Evolutionary conservation across 2,797 vertebrate species (phyloP), one percentile per base, ranked within the genome.

Genomic region (Sebastes reedi): DNA sequence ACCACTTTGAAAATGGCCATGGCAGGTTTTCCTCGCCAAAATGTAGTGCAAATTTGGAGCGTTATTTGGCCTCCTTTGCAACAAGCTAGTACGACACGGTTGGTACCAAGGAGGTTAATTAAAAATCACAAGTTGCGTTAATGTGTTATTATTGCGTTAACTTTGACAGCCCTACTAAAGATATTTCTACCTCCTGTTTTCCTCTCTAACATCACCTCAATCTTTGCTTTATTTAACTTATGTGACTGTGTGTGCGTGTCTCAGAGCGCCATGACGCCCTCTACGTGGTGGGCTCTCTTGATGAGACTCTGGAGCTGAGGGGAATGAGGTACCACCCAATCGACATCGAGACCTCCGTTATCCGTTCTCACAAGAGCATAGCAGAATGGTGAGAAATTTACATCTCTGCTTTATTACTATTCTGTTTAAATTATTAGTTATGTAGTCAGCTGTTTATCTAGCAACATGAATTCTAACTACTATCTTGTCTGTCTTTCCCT

Each of bases 241-340:
- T 74, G 34, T 75, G 64, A 87, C n/a, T 77, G 25, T 74, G 13
- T 75, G 66, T 77, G 10, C 60, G 20, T 77, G n/a, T 87, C 56
- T 65, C 87, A 97, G 97, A 97, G 90, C 95, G 97, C 10, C 97
- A 97, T 1, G 97, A 98, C 0, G 97, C 97, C 0, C 94, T 97
- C 9, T 97, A 97, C 4, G 96, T 97, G 67, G 97, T 97, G 9
- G 97, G 97, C 7, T 96, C 97, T 66, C 94, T 97, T 69, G 97
- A 98, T 56, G 97, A 98, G 85, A 97, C 97, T 0, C 94, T 98
- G 74, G 97, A 98, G 91, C 94, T 98, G 77, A 92, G 97, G 50
- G 97, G 97, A 64, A 97, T 98, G 97, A 94, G 97, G 34, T 97
- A 98, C 88, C 97, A 98, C 86, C 97, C 97, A 50, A 97, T 97